These are phyloP conservation scores for Onthophagus sagittarius DNA, from an alignment of 2,888 invertebrate genomes.

Conservation along the genomic window DNA sequence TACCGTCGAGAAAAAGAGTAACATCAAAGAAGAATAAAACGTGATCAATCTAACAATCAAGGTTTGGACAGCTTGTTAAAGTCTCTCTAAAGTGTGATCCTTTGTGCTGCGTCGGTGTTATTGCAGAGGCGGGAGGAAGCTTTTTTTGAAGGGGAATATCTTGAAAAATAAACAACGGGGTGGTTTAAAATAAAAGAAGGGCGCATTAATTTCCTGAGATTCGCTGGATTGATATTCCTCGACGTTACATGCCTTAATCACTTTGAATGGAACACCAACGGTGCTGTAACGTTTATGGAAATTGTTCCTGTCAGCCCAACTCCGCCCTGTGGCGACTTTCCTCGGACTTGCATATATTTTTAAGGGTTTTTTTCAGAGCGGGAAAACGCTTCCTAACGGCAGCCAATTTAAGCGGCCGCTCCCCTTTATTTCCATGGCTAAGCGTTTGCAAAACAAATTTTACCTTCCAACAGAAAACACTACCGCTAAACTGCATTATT, in stretches of 20 bases:
- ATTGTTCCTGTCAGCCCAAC: constrained; percentile 10
- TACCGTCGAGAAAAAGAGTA: too few relatives aligned
- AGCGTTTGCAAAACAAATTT: not conserved
- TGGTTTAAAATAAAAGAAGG: constrained; percentile 10
- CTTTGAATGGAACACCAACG: constrained; percentile 14
- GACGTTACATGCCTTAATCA: constrained; percentile 12
- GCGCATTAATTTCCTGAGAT: constrained; percentile 18
- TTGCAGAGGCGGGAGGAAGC: not conserved
- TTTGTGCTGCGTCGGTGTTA: not conserved
- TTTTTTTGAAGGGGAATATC: not conserved
- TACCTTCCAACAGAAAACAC: not conserved
- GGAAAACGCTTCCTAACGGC: not conserved
- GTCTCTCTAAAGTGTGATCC: not conserved
- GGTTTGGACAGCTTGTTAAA: not conserved
- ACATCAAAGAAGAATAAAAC: not conserved
- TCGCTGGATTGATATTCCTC: not conserved
- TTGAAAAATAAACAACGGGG: not conserved
- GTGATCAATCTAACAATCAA: not conserved
- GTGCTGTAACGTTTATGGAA: constrained; percentile 25
- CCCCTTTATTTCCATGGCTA: not conserved
- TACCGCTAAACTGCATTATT: not conserved
- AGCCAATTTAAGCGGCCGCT: not conserved
- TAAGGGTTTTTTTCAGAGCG: not conserved
- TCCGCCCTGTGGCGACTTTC: not conserved
- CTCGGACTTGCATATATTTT: not conserved